Conservation (phyloP, 2,113 vertebrate genomes). For the Oophaga pumilio region DNA sequence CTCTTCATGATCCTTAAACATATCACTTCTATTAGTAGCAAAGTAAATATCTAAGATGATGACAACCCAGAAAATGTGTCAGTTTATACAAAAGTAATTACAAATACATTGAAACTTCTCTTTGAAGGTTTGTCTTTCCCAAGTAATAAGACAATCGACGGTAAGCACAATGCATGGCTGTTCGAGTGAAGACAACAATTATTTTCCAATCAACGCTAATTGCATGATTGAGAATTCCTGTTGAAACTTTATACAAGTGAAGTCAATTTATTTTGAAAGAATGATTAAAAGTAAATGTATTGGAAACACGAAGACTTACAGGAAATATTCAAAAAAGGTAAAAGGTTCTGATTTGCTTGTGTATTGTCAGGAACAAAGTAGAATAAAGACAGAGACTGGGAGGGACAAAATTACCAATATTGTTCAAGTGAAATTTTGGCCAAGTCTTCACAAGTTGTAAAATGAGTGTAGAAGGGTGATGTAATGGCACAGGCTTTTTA, state of each 20-base stretch:
- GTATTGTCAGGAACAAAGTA: not conserved
- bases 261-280: slow-evolving; percentile 17
- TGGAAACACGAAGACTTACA: not conserved
- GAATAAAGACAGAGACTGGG: not conserved
- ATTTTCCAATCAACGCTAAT: slow-evolving; percentile 35
- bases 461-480: not conserved
- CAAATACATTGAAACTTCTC: not conserved
- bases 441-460: not conserved
- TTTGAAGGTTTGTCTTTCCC: not conserved
- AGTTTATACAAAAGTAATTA: not conserved
- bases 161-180: not conserved
- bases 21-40: no score
- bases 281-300: slow-evolving; percentile 35
- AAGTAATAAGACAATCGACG: not conserved
- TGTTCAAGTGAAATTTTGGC: not conserved
- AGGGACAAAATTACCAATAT: not conserved
- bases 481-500: no score
- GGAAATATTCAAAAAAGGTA: not conserved
- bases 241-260: not conserved
- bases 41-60: not conserved
- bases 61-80: not conserved
- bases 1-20: no score
- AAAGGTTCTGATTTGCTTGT: not conserved
- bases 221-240: slow-evolving; percentile 39
- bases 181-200: slow-evolving; percentile 50